A percentile compares a stretch with the other conserved stretches of the same genome.
phyloP scores from a whole-genome alignment of 2,797 vertebrate genomes.

The Phylloscopus collybita region DNA sequence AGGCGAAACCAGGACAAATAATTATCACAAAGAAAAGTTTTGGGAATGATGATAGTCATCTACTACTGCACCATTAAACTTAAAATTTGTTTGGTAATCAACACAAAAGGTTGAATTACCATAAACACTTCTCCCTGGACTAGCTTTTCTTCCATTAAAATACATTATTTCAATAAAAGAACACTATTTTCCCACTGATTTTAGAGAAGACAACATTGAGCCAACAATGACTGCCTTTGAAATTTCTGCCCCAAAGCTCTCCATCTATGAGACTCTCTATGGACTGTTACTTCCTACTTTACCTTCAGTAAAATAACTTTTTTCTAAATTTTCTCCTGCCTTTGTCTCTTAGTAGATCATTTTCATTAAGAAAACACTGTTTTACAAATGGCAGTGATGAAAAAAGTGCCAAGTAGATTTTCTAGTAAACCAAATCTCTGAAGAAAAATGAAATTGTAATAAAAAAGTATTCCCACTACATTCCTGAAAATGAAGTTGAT shows the following conservation, averaged over 20 bases:
- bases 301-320: neutral
- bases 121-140: neutral
- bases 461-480: neutral
- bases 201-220: neutral
- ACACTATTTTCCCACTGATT: neutral
- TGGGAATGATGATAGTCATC: neutral
- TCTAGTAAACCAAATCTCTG: neutral
- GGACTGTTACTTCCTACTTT: neutral
- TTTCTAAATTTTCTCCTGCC: neutral
- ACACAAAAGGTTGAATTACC: neutral
- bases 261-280: neutral
- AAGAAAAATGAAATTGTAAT: neutral
- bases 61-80: neutral
- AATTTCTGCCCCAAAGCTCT: neutral
- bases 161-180: neutral
- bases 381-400: neutral
- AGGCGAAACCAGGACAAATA: neutral
- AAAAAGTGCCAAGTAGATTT: neutral
- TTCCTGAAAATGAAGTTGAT: neutral
- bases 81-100: neutral
- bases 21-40: neutral
- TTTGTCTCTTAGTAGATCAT: neutral
- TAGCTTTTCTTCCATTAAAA: neutral
- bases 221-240: neutral
- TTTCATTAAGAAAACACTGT: neutral